A percentile compares a stretch with the other conserved stretches of the same genome.
phyloP scores from a whole-genome alignment of 2,113 vertebrate species.

The Puffinus mauretanicus region DNA sequence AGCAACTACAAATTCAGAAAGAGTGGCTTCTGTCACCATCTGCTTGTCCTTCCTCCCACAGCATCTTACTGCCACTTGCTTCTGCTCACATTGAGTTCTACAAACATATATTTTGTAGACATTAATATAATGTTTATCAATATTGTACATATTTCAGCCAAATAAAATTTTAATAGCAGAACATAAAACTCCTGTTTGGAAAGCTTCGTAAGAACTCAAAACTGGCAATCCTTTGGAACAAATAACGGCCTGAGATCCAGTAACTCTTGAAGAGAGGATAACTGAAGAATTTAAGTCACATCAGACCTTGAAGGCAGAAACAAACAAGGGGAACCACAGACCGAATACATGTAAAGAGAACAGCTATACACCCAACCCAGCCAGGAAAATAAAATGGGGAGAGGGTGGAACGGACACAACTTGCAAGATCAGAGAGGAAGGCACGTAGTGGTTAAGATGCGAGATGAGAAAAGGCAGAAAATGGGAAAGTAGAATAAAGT shows the following conservation, averaged over 20 bases:
- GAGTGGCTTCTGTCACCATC: slow-evolving; percentile 49
- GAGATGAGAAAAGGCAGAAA: background rate
- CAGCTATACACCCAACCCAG: background rate
- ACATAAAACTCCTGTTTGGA: slow-evolving; percentile 16
- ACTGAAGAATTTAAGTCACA: background rate
- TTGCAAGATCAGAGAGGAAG: background rate
- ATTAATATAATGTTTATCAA: slow-evolving; percentile 36
- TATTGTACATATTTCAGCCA: slow-evolving; percentile 39
- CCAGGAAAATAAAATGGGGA: accelerated
- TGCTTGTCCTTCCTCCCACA: slow-evolving; percentile 43
- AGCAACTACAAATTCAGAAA: background rate
- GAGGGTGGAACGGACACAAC: accelerated
- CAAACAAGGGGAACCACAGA: background rate
- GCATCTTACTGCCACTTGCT: slow-evolving; percentile 20
- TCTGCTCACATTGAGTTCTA: background rate
- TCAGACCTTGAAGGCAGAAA: background rate
- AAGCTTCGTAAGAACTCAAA: background rate
- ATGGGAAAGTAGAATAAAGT: background rate
- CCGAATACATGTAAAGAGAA: background rate
- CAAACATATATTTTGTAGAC: background rate
- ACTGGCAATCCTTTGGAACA: background rate
- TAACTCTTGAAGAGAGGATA: background rate
- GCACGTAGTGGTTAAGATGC: background rate
- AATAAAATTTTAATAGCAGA: slow-evolving; percentile 4
- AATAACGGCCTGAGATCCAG: background rate